Evolutionary conservation across 2,888 invertebrate genomes (phyloP), one percentile per base, ranked within the genome.

Genomic region (Hylaea fasciaria): DNA sequence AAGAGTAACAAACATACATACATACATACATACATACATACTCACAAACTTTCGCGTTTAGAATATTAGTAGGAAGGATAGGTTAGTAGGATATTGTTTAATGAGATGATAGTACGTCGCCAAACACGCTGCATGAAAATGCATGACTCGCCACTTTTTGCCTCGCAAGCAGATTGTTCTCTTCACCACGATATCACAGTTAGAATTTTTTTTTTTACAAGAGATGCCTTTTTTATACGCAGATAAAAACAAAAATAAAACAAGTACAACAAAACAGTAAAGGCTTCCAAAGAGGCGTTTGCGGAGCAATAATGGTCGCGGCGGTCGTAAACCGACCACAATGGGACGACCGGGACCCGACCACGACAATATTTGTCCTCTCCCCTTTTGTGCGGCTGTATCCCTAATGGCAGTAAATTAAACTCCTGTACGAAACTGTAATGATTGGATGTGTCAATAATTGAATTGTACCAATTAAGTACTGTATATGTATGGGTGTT

Each of bases 221-320:
- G n/a, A n/a, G n/a, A n/a, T n/a, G n/a, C 37, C 5, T n/a, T 2
- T 37, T 37, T 37, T 2, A 32, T 32, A 37, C 37, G n/a, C 11
- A 3, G 22, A 7, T 1, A 37, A 7, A 10, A 37, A 12, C 12
- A 10, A 37, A 37, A 37, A 37, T n/a, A 37, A 13, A 40, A 8
- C 16, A 46, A 32, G 8, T 2, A 57, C 35, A 35, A 1, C 37
- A 12, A 37, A 47, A 50, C 45, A 35, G 35, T 43, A 45, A 44
- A 10, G 22, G 43, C 12, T 22, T 41, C 43, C 37, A 39, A 41
- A 49, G 40, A 22, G 50, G 54, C 54, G 32, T 60, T 54, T 35
- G 45, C 54, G 14, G 50, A 54, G 54, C 16, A 49, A 50, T 60
- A 54, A 60, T 37, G 49, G 29, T 28, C 17, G 44, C 48, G 14